Percentiles rank a stretch among this genome's conserved stretches.
Conservation (phyloP, 1,140 invertebrate species). For the Drosophila asahinai region DNA sequence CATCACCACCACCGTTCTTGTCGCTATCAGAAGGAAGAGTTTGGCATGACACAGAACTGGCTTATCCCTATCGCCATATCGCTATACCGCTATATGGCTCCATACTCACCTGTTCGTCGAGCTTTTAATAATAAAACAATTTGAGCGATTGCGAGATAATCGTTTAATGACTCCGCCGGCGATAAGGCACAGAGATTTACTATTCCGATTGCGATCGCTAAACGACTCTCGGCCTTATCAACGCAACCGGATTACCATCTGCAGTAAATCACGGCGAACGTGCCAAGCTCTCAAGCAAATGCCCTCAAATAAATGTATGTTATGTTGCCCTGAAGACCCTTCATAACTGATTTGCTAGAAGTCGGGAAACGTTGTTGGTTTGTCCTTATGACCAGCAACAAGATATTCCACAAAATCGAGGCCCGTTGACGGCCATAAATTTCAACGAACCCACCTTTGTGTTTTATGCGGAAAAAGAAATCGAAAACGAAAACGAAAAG, state of each 20-base stretch:
- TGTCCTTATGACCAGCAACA: conserved; percentile 12
- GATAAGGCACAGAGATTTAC: conserved; percentile 61
- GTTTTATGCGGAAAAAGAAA: conserved; percentile 39
- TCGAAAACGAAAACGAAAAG: neutral
- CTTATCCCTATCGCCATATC: conserved; percentile 39
- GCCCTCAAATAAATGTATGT: conserved; percentile 7
- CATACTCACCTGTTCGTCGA: conserved; percentile 16
- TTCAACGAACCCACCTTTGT: conserved; percentile 54
- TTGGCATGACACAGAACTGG: conserved; percentile 33
- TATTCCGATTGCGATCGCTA: conserved; percentile 17
- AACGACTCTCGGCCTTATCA: conserved; percentile 35
- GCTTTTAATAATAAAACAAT: conserved; percentile 45
- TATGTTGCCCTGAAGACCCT: conserved; percentile 24
- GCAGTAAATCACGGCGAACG: conserved; percentile 49
- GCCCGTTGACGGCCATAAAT: conserved; percentile 52
- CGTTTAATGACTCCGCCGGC: conserved; percentile 49
- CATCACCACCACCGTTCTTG: neutral
- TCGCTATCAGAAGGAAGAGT: conserved; percentile 33
- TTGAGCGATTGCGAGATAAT: conserved; percentile 66
- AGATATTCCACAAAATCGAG: conserved; percentile 36
- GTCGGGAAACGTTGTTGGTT: conserved; percentile 10
- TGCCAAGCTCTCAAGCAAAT: conserved; percentile 20
- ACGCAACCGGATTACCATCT: conserved; percentile 11
- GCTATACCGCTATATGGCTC: neutral
- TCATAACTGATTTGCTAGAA: conserved; percentile 54